A percentile compares a stretch with the other conserved stretches of the same genome.
Evolutionary conservation across 2,797 vertebrate genomes (phyloP).

Genomic region (Caiman crocodilus): DNA sequence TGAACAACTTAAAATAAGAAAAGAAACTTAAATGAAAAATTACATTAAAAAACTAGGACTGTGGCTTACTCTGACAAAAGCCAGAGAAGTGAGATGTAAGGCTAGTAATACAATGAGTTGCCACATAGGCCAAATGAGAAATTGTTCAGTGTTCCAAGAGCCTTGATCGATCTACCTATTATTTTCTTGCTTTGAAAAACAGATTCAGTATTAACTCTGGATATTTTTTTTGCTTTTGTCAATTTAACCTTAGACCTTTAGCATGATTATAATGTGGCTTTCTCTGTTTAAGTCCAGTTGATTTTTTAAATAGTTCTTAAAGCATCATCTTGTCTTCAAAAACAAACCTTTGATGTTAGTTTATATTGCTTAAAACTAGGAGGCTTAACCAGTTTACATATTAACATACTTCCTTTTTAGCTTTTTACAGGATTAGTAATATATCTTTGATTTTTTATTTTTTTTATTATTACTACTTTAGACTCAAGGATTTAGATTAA

Average conservation of each 20-base stretch:
- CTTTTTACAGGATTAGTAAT: background rate
- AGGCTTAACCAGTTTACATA: background rate
- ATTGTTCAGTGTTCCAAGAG: background rate
- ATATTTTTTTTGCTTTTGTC: background rate
- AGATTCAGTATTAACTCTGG: background rate
- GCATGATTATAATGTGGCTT: background rate
- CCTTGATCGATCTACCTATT: background rate
- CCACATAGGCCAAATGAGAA: background rate
- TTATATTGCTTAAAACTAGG: background rate
- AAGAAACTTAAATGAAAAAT: background rate
- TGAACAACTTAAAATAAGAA: background rate
- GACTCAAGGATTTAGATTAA: slow-evolving; percentile 11
- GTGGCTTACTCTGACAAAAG: background rate
- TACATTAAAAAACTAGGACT: background rate
- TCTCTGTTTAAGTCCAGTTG: background rate
- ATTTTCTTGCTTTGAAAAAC: background rate
- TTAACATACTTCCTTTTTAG: background rate
- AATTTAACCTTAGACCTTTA: background rate
- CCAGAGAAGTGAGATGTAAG: background rate
- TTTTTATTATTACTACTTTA: background rate
- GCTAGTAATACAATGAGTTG: background rate
- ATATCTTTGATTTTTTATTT: background rate
- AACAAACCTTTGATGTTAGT: background rate
- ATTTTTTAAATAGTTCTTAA: background rate
- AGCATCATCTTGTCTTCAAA: background rate